phyloP scores from a whole-genome alignment of 2,888 invertebrate genomes.

The Tinea semifulvella region DNA sequence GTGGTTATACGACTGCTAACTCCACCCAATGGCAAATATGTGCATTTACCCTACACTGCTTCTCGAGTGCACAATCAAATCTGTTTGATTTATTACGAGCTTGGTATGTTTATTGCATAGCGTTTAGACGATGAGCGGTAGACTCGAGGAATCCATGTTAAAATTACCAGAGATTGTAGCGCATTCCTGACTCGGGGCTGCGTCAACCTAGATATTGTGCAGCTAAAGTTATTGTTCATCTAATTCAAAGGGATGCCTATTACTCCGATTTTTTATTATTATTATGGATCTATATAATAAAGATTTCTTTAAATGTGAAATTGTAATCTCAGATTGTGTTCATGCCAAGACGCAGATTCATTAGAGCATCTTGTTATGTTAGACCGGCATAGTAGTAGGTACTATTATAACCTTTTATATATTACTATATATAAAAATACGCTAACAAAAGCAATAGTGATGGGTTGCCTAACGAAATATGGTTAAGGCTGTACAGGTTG shows the following conservation, averaged over 20 bases:
- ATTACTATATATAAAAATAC: no score
- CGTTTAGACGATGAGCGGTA: slow-evolving; percentile 1
- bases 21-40: slow-evolving; percentile 8
- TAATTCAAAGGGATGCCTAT: not conserved
- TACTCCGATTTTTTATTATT: no score
- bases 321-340: no score
- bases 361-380: no score
- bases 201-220: not conserved
- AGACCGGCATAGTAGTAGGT: no score
- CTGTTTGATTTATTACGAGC: slow-evolving; percentile 46
- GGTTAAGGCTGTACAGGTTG: no score
- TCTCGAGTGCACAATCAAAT: slow-evolving; percentile 36
- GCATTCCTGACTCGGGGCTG: slow-evolving; percentile 1
- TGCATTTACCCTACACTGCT: slow-evolving; percentile 2
- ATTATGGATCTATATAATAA: no score
- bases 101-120: slow-evolving; percentile 10
- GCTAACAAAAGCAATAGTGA: no score
- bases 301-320: no score
- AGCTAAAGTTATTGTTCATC: slow-evolving; percentile 1
- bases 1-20: slow-evolving; percentile 5
- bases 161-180: not conserved
- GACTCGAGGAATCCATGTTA: slow-evolving; percentile 8
- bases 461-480: no score
- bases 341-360: no score
- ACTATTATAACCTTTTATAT: no score